These are phyloP conservation scores for Troglohyphantes excavatus DNA, from an alignment of 2,888 invertebrate genomes.

Conservation along the genomic window DNA sequence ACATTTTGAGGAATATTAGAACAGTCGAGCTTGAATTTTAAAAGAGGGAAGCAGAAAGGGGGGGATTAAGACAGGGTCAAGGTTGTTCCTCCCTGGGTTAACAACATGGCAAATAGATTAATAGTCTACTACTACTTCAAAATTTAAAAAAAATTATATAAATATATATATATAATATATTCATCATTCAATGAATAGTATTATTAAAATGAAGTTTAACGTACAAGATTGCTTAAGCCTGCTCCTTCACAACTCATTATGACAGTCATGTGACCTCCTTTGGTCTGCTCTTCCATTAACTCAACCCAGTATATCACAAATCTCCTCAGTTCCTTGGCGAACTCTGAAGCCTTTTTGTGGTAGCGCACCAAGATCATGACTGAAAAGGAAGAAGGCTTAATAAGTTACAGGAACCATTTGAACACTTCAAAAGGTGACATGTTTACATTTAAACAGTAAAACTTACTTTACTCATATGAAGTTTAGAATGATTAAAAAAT, in stretches of 20 bases:
- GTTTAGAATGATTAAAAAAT: no score
- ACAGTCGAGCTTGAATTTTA: no score
- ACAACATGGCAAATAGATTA: no score
- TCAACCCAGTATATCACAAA: constrained; percentile 94
- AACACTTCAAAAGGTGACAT: no score
- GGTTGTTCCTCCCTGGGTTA: no score
- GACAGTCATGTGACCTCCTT: constrained; percentile 90
- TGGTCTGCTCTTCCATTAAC: constrained; percentile 88
- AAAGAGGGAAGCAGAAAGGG: no score
- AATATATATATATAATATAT: background rate
- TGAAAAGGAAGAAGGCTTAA: constrained; percentile 80
- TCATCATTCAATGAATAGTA: background rate
- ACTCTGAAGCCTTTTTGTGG: constrained; percentile 90
- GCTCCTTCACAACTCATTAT: constrained; percentile 96
- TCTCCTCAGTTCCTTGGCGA: constrained; percentile 89
- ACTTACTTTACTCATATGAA: no score
- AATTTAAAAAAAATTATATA: constrained; percentile 13
- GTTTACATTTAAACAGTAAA: no score
- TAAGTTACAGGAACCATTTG: no score
- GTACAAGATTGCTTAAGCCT: constrained; percentile 89
- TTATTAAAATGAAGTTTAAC: constrained; percentile 60
- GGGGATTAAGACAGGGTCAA: no score
- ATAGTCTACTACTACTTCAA: no score
- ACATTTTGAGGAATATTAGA: no score
- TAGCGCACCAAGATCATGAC: constrained; percentile 91